A percentile compares a stretch with the other conserved stretches of the same genome.
Conservation (phyloP, 2,888 invertebrate species). For the Gisinianus flammeolus region DNA sequence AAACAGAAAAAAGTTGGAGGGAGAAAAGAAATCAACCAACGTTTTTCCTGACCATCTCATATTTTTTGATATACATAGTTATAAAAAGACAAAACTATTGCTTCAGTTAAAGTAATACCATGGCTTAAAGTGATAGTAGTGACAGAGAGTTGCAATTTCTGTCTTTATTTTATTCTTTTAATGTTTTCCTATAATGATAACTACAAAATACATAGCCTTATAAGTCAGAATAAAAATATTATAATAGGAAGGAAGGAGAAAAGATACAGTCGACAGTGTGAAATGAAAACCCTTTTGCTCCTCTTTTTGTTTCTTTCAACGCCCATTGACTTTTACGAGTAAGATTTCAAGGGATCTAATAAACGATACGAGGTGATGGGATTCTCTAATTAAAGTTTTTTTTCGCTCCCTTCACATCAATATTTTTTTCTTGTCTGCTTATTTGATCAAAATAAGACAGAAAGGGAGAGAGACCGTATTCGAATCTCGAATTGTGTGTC, state of each 20-base stretch:
- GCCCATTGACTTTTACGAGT: slow-evolving; percentile 44
- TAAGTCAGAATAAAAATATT: neutral
- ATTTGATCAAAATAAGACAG: neutral
- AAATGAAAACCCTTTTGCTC: slow-evolving; percentile 21
- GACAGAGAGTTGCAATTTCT: slow-evolving; percentile 1
- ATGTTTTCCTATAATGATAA: neutral
- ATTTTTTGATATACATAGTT: too few relatives aligned
- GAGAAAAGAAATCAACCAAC: too few relatives aligned
- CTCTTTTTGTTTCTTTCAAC: slow-evolving; percentile 21
- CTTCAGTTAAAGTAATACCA: too few relatives aligned
- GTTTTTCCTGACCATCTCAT: too few relatives aligned
- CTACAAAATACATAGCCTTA: neutral
- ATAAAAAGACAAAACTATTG: too few relatives aligned
- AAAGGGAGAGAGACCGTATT: neutral
- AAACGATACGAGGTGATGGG: slow-evolving; percentile 43
- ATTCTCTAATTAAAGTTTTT: slow-evolving; percentile 45
- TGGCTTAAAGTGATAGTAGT: too few relatives aligned
- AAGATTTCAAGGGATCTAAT: slow-evolving; percentile 41
- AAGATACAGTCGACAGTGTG: neutral
- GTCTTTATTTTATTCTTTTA: neutral
- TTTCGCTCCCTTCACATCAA: slow-evolving; percentile 3
- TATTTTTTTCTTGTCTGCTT: neutral
- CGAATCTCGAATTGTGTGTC: too few relatives aligned
- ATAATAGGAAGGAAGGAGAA: neutral
- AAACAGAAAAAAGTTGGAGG: too few relatives aligned